Evolutionary conservation across 1,140 invertebrate species (phyloP).

Genomic region (Solenopsis fugax): DNA sequence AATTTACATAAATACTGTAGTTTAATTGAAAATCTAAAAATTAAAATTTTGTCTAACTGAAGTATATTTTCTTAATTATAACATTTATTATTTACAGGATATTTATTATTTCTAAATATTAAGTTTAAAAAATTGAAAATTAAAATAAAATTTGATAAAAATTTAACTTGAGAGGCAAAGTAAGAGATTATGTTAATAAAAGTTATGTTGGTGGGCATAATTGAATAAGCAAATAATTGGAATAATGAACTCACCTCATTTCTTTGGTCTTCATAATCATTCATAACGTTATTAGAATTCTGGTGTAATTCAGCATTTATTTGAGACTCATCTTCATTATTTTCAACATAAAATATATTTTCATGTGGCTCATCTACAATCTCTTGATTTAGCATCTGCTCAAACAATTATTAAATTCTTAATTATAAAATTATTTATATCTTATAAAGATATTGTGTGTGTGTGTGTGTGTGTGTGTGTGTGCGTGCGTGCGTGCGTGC

Average conservation of each 20-base stretch:
- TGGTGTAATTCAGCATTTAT: background rate
- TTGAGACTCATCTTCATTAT: background rate
- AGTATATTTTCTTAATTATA: no score
- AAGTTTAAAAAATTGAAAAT: background rate
- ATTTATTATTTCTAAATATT: slow-evolving; percentile 1
- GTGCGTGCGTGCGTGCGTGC: no score
- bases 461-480: no score
- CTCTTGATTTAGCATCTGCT: background rate
- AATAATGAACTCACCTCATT: background rate
- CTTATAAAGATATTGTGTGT: no score
- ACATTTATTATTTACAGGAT: no score
- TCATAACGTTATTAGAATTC: background rate
- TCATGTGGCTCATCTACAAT: background rate
- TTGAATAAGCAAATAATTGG: no score
- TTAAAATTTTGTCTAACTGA: no score
- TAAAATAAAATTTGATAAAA: background rate
- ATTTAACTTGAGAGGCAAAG: no score
- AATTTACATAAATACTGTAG: background rate
- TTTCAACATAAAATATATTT: background rate
- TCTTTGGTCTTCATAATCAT: background rate
- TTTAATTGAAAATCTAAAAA: no score
- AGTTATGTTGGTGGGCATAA: no score
- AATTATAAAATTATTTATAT: background rate
- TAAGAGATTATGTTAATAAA: no score
- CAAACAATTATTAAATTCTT: background rate